Base-by-base conservation (phyloP, 2,888 invertebrate genomes). In the Odontocerum albicorne region DNA sequence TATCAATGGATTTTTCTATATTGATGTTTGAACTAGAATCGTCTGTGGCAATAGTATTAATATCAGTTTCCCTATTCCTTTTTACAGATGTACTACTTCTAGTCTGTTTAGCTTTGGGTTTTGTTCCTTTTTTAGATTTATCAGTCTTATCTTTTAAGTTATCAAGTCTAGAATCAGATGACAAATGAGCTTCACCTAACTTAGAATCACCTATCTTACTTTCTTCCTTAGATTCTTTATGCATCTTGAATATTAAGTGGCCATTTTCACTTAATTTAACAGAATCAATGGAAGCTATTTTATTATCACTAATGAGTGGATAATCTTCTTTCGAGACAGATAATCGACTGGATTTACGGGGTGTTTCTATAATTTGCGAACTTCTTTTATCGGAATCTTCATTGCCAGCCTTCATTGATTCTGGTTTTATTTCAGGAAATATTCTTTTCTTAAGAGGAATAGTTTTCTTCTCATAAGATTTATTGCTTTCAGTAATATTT, bases 261-360 rank as follows among this genome's bases (percentile, higher is more conserved):
- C 60, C 60, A 46, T 61, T 58, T 55, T 61, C 60, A 47, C 53
- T 61, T n/a, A 61, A 33, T 50, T 61, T 40, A 3, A 61, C 60
- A 16, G 55, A 58, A 46, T 61, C 55, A n/a, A 61, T 53, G 7
- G 55, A 35, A 7, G 55, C 52, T 15, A 61, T 55, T 46, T 55
- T 53, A 20, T 52, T 50, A 17, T 45, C 42, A 45, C 20, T 49
- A 10, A 42, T 39, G 33, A 31, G 42, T n/a, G 36, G 45, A 8
- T 39, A 20, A 17, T 36, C 47, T 17, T 31, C 40, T 38, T 8
- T 51, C 22, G 12, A 22, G 3, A 22, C 10, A 7, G 46, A 43
- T 19, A 55, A 39, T 42, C 54, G 32, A 16, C 46, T 43, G 16
- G 58, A 58, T 46, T 58, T 58, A 7, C 54, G 44, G 13, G n/a